These are phyloP conservation scores for Rotaria magnacalcarata DNA, from an alignment of 2,888 invertebrate genomes.

Conservation along the genomic window DNA sequence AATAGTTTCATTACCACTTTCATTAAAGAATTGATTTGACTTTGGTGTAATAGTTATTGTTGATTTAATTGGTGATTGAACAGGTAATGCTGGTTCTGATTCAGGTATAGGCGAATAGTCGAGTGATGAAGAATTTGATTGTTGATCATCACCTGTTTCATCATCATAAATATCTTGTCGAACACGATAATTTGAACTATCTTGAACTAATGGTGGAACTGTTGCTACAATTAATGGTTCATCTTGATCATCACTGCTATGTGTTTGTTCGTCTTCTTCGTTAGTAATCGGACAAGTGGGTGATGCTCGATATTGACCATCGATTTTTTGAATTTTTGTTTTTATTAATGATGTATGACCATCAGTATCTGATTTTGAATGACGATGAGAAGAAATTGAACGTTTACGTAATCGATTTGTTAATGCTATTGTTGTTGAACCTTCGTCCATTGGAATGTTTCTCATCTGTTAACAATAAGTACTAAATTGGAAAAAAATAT, in stretches of 20 bases:
- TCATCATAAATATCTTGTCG: background rate
- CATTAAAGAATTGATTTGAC: background rate
- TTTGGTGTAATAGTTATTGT: background rate
- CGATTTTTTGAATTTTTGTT: constrained; percentile 38
- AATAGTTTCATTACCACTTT: background rate
- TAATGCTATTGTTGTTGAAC: background rate
- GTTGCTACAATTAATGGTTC: background rate
- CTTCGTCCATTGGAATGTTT: constrained; percentile 5
- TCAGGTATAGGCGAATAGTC: background rate
- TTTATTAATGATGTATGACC: constrained; percentile 7
- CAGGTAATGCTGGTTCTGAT: background rate
- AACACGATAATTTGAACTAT: constrained; percentile 3
- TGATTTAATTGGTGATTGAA: background rate
- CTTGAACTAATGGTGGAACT: background rate
- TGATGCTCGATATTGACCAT: constrained; percentile 9
- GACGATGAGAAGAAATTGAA: background rate
- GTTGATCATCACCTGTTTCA: constrained; percentile 13
- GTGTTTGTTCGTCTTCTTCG: background rate
- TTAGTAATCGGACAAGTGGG: background rate
- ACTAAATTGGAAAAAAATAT: background rate
- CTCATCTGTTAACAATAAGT: background rate
- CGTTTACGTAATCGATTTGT: background rate
- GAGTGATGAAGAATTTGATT: background rate
- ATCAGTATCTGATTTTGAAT: constrained; percentile 4
- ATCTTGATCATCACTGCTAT: constrained; percentile 3